Base-by-base conservation (phyloP, 2,113 vertebrate species). In the Rhizomys pruinosus region DNA sequence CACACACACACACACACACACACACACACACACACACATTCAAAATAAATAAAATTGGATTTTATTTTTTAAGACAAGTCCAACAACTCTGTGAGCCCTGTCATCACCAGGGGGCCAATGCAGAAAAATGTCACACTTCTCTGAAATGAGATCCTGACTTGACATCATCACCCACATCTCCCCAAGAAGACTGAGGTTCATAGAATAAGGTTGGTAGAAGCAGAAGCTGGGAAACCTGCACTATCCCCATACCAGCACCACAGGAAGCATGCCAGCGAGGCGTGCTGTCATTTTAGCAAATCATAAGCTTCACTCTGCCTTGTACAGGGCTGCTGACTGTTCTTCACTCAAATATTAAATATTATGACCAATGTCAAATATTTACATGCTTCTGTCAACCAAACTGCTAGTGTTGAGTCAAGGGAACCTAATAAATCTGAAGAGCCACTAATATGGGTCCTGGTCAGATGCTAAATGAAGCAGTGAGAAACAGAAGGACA, bases 311-410 rank as follows among this genome's bases (percentile, higher is more conserved):
- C 16, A 82, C 69, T 89, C 27, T 87, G 63, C 57, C 72, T 85
- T 73, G 25, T 1, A 80, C 39, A 76, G 29, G 12, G 9, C 27
- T 12, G 69, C 34, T 2, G 2, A 2, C 29, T 52, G 42, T 82
- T 42, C 63, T 95, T 73, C 63, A 93, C 57, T 37, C 92, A 71
- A 87, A 92, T 82, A 61, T 77, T 71, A 32, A 93, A 73, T 87
- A 90, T 90, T 91, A 79, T 87, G 78, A 52, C 4, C 0, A 52
- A 63, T 20, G 71, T 87, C 47, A 96, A 95, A 91, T 95, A 96
- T 92, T 87, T 93, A 89, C 37, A 84, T 74, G 16, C 1, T 17
- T 91, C 85, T 93, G 84, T 95, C 66, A 93, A 86, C 9, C 81
- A 82, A 96, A 73, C n/a, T 96, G 37, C 37, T 64, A 64, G 1